phyloP scores from a whole-genome alignment of 2,113 vertebrate genomes.

The Polypterus bichir region DNA sequence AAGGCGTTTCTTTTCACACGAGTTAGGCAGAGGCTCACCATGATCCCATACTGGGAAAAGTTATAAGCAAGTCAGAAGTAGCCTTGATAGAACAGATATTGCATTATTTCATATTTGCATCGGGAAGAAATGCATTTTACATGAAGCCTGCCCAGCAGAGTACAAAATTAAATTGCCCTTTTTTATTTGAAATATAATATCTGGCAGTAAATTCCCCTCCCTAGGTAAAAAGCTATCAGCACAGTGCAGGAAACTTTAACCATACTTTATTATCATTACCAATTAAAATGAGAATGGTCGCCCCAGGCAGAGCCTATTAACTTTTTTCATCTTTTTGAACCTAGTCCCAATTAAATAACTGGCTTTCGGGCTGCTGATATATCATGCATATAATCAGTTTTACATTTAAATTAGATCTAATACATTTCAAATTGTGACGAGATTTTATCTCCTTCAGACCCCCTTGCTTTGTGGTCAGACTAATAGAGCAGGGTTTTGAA shows the following conservation, averaged over 20 bases:
- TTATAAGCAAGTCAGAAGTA: too few species aligned
- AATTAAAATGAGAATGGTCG: constrained; percentile 10
- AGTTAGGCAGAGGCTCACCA: too few species aligned
- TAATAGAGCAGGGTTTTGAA: neutral
- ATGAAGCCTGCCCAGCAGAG: constrained; percentile 19
- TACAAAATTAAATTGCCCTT: constrained; percentile 13
- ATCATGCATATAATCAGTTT: constrained; percentile 14
- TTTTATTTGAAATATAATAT: constrained; percentile 9
- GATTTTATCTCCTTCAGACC: neutral
- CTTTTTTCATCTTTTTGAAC: constrained; percentile 2
- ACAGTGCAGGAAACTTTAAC: neutral
- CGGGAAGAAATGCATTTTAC: constrained; percentile 20
- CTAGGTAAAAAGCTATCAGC: constrained; percentile 5
- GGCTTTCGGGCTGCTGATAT: constrained; percentile 11
- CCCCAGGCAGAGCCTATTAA: neutral
- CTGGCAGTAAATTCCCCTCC: constrained; percentile 3
- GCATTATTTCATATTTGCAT: constrained; percentile 13
- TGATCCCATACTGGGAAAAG: too few species aligned
- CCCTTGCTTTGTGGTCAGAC: constrained; percentile 1
- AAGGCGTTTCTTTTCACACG: too few species aligned
- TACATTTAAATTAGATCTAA: constrained; percentile 9
- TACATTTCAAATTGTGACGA: constrained; percentile 10
- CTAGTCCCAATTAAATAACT: constrained; percentile 16
- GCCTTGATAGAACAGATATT: too few species aligned
- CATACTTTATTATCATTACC: constrained; percentile 3